Conservation (phyloP, 2,888 invertebrate genomes). For the Melikaiella ostensackeni region DNA sequence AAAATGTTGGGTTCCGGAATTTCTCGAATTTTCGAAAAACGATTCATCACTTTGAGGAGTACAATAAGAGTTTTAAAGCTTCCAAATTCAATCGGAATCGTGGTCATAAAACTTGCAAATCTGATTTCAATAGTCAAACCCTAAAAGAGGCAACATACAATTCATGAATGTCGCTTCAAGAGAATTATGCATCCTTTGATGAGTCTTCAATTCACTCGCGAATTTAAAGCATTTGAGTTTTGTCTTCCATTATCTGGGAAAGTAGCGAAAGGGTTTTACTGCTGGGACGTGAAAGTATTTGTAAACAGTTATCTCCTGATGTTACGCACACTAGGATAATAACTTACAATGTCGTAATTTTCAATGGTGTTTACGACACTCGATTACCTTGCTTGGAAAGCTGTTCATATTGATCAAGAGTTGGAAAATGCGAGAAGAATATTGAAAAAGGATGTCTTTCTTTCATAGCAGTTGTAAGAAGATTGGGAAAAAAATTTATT, state of each 20-base stretch:
- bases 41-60: too few species aligned
- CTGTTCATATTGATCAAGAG: too few species aligned
- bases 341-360: constrained; percentile 10
- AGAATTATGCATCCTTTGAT: constrained; percentile 29
- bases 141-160: constrained; percentile 14
- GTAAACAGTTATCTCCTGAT: constrained; percentile 6
- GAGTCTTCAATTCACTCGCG: constrained; percentile 24
- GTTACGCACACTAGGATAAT: not conserved
- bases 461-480: not conserved
- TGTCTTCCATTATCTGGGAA: not conserved
- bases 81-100: not conserved
- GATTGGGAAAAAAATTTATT: too few species aligned
- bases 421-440: too few species aligned
- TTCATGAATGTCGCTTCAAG: constrained; percentile 11
- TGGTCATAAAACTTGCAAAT: constrained; percentile 10
- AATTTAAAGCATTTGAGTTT: constrained; percentile 4
- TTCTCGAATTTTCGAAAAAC: too few species aligned
- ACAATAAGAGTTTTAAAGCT: not conserved
- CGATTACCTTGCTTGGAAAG: constrained; percentile 6
- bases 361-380: constrained; percentile 22
- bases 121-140: not conserved
- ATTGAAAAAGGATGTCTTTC: too few species aligned
- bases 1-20: too few species aligned
- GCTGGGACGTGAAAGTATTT: constrained; percentile 26
- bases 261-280: constrained; percentile 23